Base-by-base conservation (phyloP, 1,140 invertebrate genomes). In the Drosophila ogumai region DNA sequence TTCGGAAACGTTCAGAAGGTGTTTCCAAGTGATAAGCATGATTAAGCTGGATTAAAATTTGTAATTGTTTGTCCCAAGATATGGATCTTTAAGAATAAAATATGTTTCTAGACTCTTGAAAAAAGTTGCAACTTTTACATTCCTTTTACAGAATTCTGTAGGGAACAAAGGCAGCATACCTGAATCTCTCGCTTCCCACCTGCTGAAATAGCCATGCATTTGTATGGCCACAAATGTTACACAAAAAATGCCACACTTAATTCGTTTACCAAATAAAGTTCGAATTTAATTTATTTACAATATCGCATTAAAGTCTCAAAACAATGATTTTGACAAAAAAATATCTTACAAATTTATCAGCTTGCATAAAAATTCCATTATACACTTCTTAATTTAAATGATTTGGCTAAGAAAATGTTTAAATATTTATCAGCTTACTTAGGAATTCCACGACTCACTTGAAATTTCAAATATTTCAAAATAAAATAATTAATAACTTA, bases 11-110 rank as follows among this genome's bases (percentile, higher is more conserved):
- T 25, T 2, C 22, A 38, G 12, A 56, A 31, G 19, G 22, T 15
- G 25, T 56, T 63, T 19, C 22, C 34, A 38, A 3, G 3, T n/a
- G 59, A 61, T 55, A 61, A 56, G 59, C 32, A 28, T 54, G 15
- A 54, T 12, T 36, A 28, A 47, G 56, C 56, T 5, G 6, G 31
- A 59, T n/a, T 49, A 50, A 50, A 36, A 28, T 12, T 52, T 17
- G 25, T 52, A 34, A 50, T 38, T 55, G 58, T 28, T 61, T 38
- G 28, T 0, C 13, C 12, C 3, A 22, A 17, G n/a, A n/a, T n/a
- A n/a, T n/a, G n/a, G n/a, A n/a, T n/a, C n/a, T n/a, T n/a, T n/a
- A n/a, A n/a, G n/a, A n/a, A n/a, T n/a, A n/a, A n/a, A n/a, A n/a
- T n/a, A n/a, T n/a, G n/a, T n/a, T n/a, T n/a, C n/a, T n/a, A n/a